Evolutionary conservation across 2,888 invertebrate species (phyloP).

Genomic region (Nudaria mundana): DNA sequence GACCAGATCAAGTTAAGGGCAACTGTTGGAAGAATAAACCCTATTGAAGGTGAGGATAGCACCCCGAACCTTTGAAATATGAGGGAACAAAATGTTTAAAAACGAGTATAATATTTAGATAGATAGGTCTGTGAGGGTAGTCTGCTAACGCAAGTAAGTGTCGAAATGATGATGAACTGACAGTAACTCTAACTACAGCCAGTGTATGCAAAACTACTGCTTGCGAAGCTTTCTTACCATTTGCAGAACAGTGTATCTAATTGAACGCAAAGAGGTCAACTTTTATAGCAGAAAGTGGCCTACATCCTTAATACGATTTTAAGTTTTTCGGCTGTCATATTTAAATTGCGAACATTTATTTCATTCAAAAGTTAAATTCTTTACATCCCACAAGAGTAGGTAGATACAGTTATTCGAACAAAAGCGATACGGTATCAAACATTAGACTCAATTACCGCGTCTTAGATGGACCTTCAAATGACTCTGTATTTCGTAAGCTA

Average conservation of each 20-base stretch:
- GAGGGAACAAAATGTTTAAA: too few species aligned
- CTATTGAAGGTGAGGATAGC: too few species aligned
- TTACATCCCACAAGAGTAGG: constrained; percentile 11
- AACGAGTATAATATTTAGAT: too few species aligned
- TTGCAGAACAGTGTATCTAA: too few species aligned
- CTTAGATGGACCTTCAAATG: constrained; percentile 33
- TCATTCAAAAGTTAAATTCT: constrained; percentile 11
- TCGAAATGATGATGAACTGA: too few species aligned
- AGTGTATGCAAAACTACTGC: too few species aligned
- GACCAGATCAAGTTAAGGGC: too few species aligned
- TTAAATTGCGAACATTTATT: constrained; percentile 4
- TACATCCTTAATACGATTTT: background rate
- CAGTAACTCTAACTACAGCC: too few species aligned
- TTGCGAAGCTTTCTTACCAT: background rate
- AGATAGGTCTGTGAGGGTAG: too few species aligned
- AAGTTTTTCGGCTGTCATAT: background rate
- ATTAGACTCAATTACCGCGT: constrained; percentile 32
- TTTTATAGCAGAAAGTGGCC: background rate
- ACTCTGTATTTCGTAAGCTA: constrained; percentile 40
- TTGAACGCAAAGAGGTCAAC: background rate
- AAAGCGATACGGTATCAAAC: constrained; percentile 27
- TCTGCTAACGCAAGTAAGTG: too few species aligned
- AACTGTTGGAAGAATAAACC: too few species aligned
- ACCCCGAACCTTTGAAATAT: too few species aligned
- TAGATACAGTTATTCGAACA: constrained; percentile 29